Base-by-base conservation (phyloP, 2,797 vertebrate genomes). In the Telmatherina bonti region DNA sequence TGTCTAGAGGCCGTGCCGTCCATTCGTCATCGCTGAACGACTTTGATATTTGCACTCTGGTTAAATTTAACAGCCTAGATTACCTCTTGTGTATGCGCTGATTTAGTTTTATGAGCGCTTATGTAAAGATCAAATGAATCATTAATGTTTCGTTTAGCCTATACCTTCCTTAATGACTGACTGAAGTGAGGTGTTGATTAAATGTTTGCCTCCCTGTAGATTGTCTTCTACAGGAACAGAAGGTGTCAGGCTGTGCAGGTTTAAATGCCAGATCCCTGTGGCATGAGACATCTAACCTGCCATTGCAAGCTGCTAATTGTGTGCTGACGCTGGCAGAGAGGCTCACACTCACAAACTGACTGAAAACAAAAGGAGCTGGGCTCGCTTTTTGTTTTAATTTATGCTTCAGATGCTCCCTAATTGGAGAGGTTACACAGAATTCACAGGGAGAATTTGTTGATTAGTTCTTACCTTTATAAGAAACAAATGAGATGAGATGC, bases 191-290 rank as follows among this genome's bases (percentile, higher is more conserved):
- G 87, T 88, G 90, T 89, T 93, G 84, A 90, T 90, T 83, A 89
- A 86, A 93, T 88, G 85, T 92, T 84, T 87, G 81, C 76, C 82
- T 86, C 88, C 92, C 90, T 70, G 86, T 84, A 79, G 89, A 81
- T 75, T 36, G 63, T 79, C 74, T 83, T 90, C 93, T 93, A 93
- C 93, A 85, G 83, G 67, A 92, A 84, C 87, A 83, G 74, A 88
- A 90, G 84, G 90, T 55, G 33, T 71, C 78, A 58, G 89, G 78
- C 85, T 84, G 79, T 84, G 88, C 88, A 77, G 64, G 79, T 86
- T 86, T 85, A 91, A 93, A 93, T 88, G 86, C 90, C 91, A 90
- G 86, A 82, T 91, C 89, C 86, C 91, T 30, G 69, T 79, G 85
- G 88, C 80, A 75, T 81, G 81, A 67, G 75, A 59, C 67, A n/a